These are phyloP conservation scores for Paratilapia polleni DNA, from an alignment of 2,113 vertebrate species.

Conservation along the genomic window DNA sequence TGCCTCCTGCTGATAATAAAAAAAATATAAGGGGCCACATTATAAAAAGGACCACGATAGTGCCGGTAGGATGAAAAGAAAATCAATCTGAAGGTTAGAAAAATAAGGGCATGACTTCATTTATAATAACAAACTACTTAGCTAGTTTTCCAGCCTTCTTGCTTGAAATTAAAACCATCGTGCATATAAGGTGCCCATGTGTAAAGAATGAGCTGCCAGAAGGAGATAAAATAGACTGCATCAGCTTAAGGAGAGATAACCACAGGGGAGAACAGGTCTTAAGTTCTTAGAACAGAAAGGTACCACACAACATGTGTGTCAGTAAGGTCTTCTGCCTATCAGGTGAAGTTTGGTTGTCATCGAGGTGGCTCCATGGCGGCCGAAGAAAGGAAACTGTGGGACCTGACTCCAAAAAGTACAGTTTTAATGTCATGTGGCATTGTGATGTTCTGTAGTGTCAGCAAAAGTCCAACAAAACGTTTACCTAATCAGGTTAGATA, in stretches of 20 bases:
- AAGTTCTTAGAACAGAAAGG: too few relatives aligned
- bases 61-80: background rate
- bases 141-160: background rate
- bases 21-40: rapidly evolving
- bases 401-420: too few relatives aligned
- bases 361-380: background rate
- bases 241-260: background rate
- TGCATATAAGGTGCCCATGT: background rate
- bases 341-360: background rate
- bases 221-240: background rate
- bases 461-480: background rate
- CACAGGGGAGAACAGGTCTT: too few relatives aligned
- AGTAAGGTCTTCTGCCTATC: background rate
- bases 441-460: background rate
- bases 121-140: background rate
- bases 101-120: background rate
- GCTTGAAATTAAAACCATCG: background rate
- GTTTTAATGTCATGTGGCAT: background rate
- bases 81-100: background rate
- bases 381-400: background rate
- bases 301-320: background rate
- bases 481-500: background rate
- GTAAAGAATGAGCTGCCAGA: background rate
- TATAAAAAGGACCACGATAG: background rate
- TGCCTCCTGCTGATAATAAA: background rate